These are phyloP conservation scores for Amiota minor DNA, from an alignment of 2,888 invertebrate genomes.

Conservation along the genomic window DNA sequence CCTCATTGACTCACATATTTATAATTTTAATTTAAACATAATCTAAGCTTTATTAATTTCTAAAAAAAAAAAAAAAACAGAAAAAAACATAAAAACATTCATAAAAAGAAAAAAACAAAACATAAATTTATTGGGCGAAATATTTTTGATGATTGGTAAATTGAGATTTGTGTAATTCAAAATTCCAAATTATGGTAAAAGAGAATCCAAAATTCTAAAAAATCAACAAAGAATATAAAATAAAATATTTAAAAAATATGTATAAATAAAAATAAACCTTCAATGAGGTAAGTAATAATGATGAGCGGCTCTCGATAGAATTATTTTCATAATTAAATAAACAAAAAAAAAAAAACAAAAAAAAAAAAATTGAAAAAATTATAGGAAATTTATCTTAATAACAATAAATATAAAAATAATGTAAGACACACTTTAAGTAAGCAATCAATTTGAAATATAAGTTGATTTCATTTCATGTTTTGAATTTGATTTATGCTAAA, in stretches of 20 bases:
- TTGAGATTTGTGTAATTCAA: conserved; percentile 35
- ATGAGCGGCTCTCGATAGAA: conserved; percentile 43
- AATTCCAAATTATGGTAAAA: conserved; percentile 34
- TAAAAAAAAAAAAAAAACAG: conserved; percentile 15
- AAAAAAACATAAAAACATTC: conserved; percentile 18
- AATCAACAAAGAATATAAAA: conserved; percentile 21
- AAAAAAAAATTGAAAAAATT: neutral
- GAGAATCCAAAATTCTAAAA: conserved; percentile 32
- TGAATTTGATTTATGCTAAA: conserved; percentile 51
- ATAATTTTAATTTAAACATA: conserved; percentile 1
- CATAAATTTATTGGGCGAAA: conserved; percentile 52
- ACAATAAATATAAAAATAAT: conserved; percentile 9
- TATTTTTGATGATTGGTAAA: conserved; percentile 51
- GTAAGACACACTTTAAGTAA: conserved; percentile 18
- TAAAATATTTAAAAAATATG: conserved; percentile 38
- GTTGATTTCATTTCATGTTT: neutral
- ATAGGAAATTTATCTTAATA: neutral
- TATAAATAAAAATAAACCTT: conserved; percentile 31
- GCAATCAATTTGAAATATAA: neutral
- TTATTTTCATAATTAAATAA: neutral
- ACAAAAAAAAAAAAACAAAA: neutral
- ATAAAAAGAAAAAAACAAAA: conserved; percentile 9
- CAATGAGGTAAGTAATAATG: conserved; percentile 56
- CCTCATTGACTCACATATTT: neutral
- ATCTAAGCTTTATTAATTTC: conserved; percentile 35